phyloP scores from a whole-genome alignment of 1,140 invertebrate species.

The Panagrolaimus sp. region DNA sequence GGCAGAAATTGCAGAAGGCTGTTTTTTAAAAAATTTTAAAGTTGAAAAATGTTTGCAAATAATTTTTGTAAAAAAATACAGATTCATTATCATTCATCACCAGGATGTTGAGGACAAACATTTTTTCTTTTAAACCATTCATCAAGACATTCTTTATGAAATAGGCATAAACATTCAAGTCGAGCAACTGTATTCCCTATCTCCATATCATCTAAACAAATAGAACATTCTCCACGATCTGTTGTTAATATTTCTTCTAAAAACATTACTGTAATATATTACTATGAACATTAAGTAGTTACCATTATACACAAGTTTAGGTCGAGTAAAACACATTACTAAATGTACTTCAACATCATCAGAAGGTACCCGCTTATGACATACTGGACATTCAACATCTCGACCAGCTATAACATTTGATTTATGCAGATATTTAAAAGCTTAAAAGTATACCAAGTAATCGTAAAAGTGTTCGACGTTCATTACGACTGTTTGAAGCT shows the following conservation, averaged over 20 bases:
- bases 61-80: too few relatives aligned
- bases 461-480: too few relatives aligned
- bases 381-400: constrained; percentile 96
- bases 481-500: too few relatives aligned
- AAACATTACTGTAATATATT: constrained; percentile 54
- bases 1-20: too few relatives aligned
- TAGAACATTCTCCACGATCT: constrained; percentile 94
- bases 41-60: too few relatives aligned
- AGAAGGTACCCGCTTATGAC: constrained; percentile 90
- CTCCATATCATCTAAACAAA: constrained; percentile 90
- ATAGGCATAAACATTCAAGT: constrained; percentile 96
- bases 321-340: constrained; percentile 97
- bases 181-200: constrained; percentile 91
- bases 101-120: constrained; percentile 54
- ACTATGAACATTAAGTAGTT: constrained; percentile 23
- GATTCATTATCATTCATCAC: constrained; percentile 32
- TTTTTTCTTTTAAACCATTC: constrained; percentile 56
- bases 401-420: constrained; percentile 59
- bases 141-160: constrained; percentile 75
- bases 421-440: too few relatives aligned
- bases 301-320: constrained; percentile 96
- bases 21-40: too few relatives aligned
- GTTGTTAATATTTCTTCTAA: constrained; percentile 90
- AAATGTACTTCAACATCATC: constrained; percentile 97
- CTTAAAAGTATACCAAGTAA: too few relatives aligned